These are phyloP conservation scores for Callimorpha dominula DNA, from an alignment of 2,888 invertebrate genomes.

Conservation along the genomic window DNA sequence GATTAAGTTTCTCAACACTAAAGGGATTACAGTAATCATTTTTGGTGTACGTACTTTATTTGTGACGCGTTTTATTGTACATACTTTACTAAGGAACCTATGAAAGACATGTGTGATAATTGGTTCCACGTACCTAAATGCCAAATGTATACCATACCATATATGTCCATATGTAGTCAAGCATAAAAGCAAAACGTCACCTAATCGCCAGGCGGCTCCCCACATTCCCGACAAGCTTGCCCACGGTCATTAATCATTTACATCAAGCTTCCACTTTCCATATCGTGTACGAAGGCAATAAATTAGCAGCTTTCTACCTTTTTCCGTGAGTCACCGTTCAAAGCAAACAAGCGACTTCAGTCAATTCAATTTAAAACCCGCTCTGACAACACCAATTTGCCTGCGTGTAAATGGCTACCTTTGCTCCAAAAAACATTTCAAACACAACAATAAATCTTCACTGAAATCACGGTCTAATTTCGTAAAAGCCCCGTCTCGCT, in stretches of 20 bases:
- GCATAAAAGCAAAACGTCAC: conserved; percentile 16
- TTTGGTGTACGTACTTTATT: background rate
- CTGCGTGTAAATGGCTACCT: conserved; percentile 83
- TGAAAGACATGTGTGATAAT: background rate
- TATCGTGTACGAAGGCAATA: conserved; percentile 60
- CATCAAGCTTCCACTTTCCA: conserved; percentile 54
- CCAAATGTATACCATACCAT: background rate
- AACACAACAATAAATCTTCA: conserved; percentile 86
- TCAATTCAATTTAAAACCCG: conserved; percentile 83
- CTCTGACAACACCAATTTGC: conserved; percentile 83
- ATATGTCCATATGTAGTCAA: background rate
- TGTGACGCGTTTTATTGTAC: no score
- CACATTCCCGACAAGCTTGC: conserved; percentile 21
- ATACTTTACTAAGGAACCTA: background rate
- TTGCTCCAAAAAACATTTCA: conserved; percentile 84
- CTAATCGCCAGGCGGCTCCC: conserved; percentile 31
- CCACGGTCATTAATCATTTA: conserved; percentile 55
- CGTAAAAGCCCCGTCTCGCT: conserved; percentile 87
- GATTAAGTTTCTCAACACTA: background rate
- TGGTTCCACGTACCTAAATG: background rate
- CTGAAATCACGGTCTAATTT: conserved; percentile 87
- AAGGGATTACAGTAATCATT: background rate
- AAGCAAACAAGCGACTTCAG: conserved; percentile 75
- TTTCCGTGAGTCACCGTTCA: conserved; percentile 62
- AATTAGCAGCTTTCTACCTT: conserved; percentile 63